Conservation (phyloP, 2,888 invertebrate genomes). For the Synergus gifuensis region DNA sequence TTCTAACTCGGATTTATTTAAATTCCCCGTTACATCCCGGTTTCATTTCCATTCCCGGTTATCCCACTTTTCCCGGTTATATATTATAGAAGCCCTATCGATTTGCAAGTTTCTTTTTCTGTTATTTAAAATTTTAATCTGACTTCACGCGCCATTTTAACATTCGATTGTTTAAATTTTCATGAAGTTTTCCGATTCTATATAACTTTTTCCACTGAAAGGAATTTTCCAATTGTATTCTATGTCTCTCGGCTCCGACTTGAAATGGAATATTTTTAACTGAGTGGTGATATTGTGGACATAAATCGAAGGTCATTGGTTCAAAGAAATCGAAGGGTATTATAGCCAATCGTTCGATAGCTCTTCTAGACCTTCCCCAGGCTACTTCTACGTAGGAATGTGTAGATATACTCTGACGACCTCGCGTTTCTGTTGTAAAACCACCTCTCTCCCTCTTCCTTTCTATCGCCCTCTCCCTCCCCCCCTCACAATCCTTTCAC, state of each 20-base stretch:
- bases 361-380: slow-evolving; percentile 10
- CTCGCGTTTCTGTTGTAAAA: slow-evolving; percentile 56
- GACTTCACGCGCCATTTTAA: neutral
- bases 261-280: neutral
- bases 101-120: too few species aligned
- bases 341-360: slow-evolving; percentile 11
- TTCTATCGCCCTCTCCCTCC: slow-evolving; percentile 51
- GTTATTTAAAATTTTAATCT: too few species aligned
- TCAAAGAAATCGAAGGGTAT: neutral
- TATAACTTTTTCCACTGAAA: neutral
- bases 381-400: slow-evolving; percentile 51
- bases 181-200: neutral
- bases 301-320: slow-evolving; percentile 2
- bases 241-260: too few species aligned
- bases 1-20: neutral
- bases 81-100: too few species aligned
- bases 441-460: slow-evolving; percentile 50
- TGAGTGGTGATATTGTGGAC: neutral
- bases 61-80: too few species aligned
- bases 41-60: neutral
- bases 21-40: neutral
- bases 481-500: slow-evolving; percentile 39
- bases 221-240: neutral
- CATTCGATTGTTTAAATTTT: neutral
- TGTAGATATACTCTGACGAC: slow-evolving; percentile 60